phyloP scores from a whole-genome alignment of 2,113 vertebrate species.

The Aplodontia rufa region DNA sequence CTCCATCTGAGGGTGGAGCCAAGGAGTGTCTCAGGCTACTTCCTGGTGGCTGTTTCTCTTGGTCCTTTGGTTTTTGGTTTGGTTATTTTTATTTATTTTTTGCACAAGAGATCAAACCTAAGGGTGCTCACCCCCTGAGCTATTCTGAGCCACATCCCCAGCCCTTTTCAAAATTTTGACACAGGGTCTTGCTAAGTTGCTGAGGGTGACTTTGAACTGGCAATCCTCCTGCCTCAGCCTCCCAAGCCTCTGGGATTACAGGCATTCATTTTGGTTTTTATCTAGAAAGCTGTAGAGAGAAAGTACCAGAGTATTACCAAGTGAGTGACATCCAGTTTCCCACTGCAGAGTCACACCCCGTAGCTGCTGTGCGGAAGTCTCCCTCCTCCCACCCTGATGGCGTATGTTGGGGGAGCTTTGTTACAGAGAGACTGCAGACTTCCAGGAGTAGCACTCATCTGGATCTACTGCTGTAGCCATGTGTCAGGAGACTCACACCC shows the following conservation, averaged over 20 bases:
- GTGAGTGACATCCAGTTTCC: neutral
- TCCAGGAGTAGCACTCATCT: conserved; percentile 54
- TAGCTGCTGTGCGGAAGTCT: conserved; percentile 4
- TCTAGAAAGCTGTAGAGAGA: conserved; percentile 65
- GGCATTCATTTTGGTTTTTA: too few species aligned
- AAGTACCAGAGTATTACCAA: neutral
- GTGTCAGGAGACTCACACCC: conserved; percentile 47
- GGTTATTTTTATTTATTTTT: too few species aligned
- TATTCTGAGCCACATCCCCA: too few species aligned
- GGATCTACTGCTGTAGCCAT: conserved; percentile 33
- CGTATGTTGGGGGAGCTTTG: conserved; percentile 23
- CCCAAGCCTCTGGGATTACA: too few species aligned
- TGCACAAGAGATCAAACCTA: too few species aligned
- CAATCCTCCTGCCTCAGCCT: too few species aligned
- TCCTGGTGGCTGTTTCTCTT: neutral
- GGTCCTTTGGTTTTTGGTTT: conserved; percentile 39
- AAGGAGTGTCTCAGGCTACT: neutral
- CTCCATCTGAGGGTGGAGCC: too few species aligned
- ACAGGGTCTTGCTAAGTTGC: too few species aligned
- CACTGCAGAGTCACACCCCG: neutral
- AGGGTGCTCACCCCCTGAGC: too few species aligned
- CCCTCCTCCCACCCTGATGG: conserved; percentile 9
- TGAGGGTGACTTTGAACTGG: too few species aligned
- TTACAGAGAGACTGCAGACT: conserved; percentile 53
- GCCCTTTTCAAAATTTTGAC: too few species aligned